A percentile compares a stretch with the other conserved stretches of the same genome.
These are phyloP conservation scores for Cephalopachus bancanus DNA, from an alignment of 2,797 vertebrate species.

Conservation along the genomic window DNA sequence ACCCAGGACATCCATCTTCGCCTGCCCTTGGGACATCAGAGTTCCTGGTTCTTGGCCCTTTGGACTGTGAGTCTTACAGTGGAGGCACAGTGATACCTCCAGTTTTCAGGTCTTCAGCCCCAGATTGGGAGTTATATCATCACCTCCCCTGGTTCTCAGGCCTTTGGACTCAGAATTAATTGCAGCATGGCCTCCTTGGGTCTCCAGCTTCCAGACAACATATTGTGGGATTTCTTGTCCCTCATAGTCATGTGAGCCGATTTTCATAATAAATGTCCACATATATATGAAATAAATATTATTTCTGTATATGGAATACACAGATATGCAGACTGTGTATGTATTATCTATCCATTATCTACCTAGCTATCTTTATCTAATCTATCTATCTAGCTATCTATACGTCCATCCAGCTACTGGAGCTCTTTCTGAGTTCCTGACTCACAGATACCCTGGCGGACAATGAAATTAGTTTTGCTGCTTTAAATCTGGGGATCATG, in stretches of 20 bases:
- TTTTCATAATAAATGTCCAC: neutral
- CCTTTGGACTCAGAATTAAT: neutral
- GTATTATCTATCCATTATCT: neutral
- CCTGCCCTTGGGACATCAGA: no score
- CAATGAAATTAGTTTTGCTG: neutral
- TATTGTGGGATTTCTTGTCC: neutral
- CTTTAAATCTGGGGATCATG: neutral
- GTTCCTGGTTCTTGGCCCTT: neutral
- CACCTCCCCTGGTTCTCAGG: neutral
- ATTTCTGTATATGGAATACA: no score
- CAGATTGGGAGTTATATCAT: no score
- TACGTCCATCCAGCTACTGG: neutral
- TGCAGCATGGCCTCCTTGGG: neutral
- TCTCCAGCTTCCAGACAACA: neutral
- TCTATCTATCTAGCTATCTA: no score
- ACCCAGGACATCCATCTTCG: neutral
- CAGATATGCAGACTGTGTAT: no score
- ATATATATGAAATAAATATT: neutral
- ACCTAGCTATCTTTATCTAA: neutral
- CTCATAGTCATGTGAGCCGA: neutral
- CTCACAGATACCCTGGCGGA: neutral
- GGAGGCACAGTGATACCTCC: no score
- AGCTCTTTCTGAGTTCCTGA: neutral
- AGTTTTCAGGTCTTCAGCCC: no score
- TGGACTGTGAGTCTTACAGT: neutral